Conservation (phyloP, 1,140 invertebrate genomes). For the Bombus pascuorum region DNA sequence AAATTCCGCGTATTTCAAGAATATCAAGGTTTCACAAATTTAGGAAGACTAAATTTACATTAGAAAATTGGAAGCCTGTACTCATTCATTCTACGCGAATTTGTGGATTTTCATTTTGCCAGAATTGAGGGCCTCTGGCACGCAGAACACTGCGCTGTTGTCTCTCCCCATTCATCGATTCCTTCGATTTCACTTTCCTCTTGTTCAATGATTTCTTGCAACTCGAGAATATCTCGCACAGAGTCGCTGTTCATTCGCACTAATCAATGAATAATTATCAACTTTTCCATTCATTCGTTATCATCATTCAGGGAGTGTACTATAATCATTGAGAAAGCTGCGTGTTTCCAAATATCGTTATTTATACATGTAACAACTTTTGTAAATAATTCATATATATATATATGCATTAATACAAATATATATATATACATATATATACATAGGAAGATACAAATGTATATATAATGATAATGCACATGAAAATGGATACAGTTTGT, state of each 20-base stretch:
- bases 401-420: background rate
- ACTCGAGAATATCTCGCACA: background rate
- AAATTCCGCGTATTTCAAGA: slow-evolving; percentile 25
- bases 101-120: slow-evolving; percentile 4
- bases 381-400: slow-evolving; percentile 8
- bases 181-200: background rate
- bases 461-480: background rate
- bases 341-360: background rate
- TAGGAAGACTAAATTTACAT: slow-evolving; percentile 39
- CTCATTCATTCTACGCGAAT: background rate
- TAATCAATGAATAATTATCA: background rate
- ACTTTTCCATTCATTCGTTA: background rate
- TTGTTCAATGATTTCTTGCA: background rate
- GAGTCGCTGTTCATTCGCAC: background rate
- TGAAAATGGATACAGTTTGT: background rate
- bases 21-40: slow-evolving; percentile 38
- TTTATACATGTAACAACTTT: slow-evolving; percentile 4
- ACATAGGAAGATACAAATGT: background rate
- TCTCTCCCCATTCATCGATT: background rate
- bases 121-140: background rate
- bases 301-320: background rate
- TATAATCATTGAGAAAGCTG: background rate
- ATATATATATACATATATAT: background rate
- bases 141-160: background rate
- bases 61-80: background rate